Base-by-base conservation (phyloP, 2,888 invertebrate genomes). In the Anthoptus insignis region DNA sequence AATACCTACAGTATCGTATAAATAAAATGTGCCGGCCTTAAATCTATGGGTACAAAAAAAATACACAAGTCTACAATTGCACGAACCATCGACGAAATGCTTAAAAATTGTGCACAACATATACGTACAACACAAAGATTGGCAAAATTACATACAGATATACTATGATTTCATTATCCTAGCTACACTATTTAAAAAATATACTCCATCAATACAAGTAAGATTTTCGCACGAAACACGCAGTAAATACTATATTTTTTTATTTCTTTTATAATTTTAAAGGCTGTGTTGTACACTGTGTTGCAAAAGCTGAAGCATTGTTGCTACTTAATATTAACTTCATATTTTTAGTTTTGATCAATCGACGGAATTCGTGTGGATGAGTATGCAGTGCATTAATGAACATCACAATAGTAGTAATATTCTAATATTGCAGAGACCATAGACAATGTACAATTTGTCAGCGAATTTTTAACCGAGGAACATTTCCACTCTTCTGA, bases 161-260 rank as follows among this genome's bases (percentile, higher is more conserved):
- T 42, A 52, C 58, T 57, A 64, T 80, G 75, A 75, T 80, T 73
- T 73, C 81, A 82, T 79, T 79, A 80, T 73, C 79, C 73, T 76
- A 76, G 68, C 74, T 73, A 73, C 56, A 59, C 70, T 75, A 75
- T 73, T 79, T 77, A 77, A 90, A 91, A 91, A 90, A 91, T 91
- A 90, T 88, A 90, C 81, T 86, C 80, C 81, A 83, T 86, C 80
- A 75, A 78, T 74, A 74, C 73, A 71, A 79, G 80, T 82, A 81
- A 74, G 81, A 83, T 82, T 83, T 86, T 84, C 81, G 77, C 82
- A 82, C 80, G 78, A 81, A 75, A 82, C 79, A 81, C 79, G 73
- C 73, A 82, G 81, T 71, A 75, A 73, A 73, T 67, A 68, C 66
- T 61, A 61, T 75, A 66, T 64, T 61, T 70, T 71, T 67, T 58